phyloP scores from a whole-genome alignment of 2,888 invertebrate genomes.

The Tolmerus cingulatus region DNA sequence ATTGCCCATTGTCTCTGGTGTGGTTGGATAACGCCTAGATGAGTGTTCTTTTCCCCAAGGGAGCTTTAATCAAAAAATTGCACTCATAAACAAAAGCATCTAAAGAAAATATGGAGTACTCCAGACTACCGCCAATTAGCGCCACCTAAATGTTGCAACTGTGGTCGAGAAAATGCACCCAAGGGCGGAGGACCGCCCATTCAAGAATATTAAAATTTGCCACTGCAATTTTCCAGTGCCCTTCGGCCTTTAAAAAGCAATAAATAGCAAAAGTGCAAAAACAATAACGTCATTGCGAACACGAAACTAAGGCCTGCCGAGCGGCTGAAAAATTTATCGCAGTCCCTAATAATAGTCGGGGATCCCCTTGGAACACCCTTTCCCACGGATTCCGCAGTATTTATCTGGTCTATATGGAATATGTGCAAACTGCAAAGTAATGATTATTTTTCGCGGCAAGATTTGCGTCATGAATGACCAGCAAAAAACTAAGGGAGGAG shows the following conservation, averaged over 20 bases:
- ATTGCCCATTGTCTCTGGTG: not conserved
- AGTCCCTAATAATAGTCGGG: not conserved
- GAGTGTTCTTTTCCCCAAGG: not conserved
- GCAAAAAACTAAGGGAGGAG: not conserved
- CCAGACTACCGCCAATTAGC: not conserved
- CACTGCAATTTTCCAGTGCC: not conserved
- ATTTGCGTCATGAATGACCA: slow-evolving; percentile 5
- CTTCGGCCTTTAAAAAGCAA: not conserved
- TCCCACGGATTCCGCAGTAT: not conserved
- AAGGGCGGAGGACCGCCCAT: not conserved
- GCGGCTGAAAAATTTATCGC: not conserved
- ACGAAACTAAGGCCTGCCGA: not conserved
- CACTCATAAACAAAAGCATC: not conserved
- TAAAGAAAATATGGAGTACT: not conserved
- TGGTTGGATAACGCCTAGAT: not conserved
- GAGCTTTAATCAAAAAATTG: not conserved
- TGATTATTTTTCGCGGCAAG: not conserved
- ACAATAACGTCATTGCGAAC: not conserved
- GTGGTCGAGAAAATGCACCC: not conserved
- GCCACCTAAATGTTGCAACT: not conserved
- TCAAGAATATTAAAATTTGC: not conserved
- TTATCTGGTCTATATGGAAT: not conserved
- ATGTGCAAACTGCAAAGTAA: not conserved
- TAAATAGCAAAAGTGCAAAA: not conserved
- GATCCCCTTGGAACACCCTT: not conserved